These are phyloP conservation scores for Ibidorhyncha struthersii DNA, from an alignment of 2,113 vertebrate species.

Conservation along the genomic window DNA sequence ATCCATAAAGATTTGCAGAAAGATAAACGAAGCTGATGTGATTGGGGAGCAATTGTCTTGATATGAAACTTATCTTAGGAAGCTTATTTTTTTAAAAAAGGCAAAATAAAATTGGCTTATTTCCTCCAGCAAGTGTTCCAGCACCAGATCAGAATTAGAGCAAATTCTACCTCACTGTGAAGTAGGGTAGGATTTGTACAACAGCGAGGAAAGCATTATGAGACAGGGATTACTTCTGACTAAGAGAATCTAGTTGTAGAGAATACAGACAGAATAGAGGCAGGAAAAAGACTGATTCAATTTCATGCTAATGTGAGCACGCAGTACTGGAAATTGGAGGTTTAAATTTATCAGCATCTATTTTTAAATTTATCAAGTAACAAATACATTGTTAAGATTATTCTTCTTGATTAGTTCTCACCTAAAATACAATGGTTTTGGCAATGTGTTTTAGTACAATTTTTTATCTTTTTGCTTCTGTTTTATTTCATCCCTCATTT, in stretches of 20 bases:
- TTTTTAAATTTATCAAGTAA: conserved; percentile 9
- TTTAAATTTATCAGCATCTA: conserved; percentile 20
- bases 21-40: background rate
- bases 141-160: background rate
- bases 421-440: background rate
- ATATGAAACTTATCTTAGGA: background rate
- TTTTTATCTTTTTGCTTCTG: background rate
- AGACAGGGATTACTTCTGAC: background rate
- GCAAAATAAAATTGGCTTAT: background rate
- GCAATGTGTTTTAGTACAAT: background rate
- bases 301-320: conserved; percentile 44
- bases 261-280: background rate
- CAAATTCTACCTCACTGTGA: background rate
- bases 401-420: background rate
- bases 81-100: background rate
- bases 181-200: background rate
- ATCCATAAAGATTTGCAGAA: background rate
- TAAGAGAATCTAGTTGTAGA: background rate
- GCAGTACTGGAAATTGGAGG: background rate
- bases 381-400: background rate
- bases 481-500: background rate
- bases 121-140: background rate
- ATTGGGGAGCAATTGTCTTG: background rate
- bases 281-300: conserved; percentile 11
- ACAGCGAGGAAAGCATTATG: background rate